Evolutionary conservation across 2,797 vertebrate genomes (phyloP).

Genomic region (Pseudopleuronectes americanus): DNA sequence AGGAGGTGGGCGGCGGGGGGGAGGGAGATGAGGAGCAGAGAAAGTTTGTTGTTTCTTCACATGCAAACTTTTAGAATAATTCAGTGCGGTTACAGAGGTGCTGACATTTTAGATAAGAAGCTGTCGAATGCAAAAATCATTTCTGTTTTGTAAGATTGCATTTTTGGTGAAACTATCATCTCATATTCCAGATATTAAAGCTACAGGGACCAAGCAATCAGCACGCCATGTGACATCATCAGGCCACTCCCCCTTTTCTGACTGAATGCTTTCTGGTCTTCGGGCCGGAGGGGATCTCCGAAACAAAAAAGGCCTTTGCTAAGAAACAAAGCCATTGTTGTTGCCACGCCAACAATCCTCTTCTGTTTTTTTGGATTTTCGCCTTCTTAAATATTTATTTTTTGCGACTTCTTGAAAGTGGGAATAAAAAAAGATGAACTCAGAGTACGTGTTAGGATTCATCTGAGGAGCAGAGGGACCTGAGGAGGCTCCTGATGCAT

Average conservation of each 20-base stretch:
- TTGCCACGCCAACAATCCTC: neutral
- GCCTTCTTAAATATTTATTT: conserved; percentile 19
- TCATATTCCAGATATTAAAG: neutral
- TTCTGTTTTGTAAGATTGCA: too few relatives aligned
- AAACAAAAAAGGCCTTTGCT: conserved; percentile 33
- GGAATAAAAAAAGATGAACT: neutral
- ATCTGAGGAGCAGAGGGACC: neutral
- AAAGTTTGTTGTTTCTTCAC: conserved; percentile 22
- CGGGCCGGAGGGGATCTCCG: neutral
- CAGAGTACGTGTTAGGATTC: neutral
- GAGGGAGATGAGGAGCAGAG: conserved; percentile 22
- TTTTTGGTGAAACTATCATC: neutral
- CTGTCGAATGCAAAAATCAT: too few relatives aligned
- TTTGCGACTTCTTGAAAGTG: conserved; percentile 18
- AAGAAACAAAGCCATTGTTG: conserved; percentile 27
- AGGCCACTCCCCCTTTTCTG: neutral
- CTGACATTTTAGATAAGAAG: conserved; percentile 8
- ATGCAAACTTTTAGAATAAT: conserved; percentile 13
- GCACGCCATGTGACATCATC: conserved; percentile 15
- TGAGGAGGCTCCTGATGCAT: neutral
- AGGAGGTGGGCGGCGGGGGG: conserved; percentile 35
- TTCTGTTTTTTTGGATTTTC: neutral
- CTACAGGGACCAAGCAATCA: neutral
- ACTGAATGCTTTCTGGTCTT: neutral
- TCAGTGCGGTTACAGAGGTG: neutral